Evolutionary conservation across 2,797 vertebrate genomes (phyloP).

Genomic region (Notoglanidium macrostoma): DNA sequence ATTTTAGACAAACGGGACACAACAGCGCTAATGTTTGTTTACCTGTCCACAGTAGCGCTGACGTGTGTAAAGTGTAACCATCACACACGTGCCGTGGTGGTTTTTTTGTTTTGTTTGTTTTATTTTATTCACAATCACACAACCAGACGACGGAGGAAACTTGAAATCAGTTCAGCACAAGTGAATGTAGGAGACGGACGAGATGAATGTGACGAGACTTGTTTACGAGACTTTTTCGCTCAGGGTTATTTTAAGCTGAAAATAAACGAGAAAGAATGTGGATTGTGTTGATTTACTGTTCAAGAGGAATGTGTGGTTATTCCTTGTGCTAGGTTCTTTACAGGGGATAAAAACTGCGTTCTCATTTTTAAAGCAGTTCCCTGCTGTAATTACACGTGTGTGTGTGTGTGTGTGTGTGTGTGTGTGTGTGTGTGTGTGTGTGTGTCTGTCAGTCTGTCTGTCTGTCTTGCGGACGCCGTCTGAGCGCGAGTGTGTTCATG

Average conservation of each 20-base stretch:
- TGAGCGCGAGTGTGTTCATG: not conserved
- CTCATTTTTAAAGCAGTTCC: constrained; percentile 11
- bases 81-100: not conserved
- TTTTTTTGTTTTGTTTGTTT: no score
- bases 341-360: not conserved
- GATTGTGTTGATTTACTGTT: constrained; percentile 22
- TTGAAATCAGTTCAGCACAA: constrained; percentile 21
- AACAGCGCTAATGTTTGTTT: not conserved
- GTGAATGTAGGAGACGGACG: constrained; percentile 52
- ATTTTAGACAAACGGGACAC: not conserved
- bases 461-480: not conserved
- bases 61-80: not conserved
- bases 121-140: not conserved
- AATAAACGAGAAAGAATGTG: constrained; percentile 68
- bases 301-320: not conserved
- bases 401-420: not conserved
- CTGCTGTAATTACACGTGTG: not conserved
- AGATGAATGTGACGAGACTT: constrained; percentile 64
- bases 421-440: not conserved
- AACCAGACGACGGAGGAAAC: not conserved
- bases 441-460: no score
- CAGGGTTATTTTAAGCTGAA: constrained; percentile 74
- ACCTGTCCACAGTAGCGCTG: not conserved
- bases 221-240: constrained; percentile 75
- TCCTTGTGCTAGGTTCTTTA: not conserved